Base-by-base conservation (phyloP, 2,888 invertebrate species). In the Drosophila tanythrix region DNA sequence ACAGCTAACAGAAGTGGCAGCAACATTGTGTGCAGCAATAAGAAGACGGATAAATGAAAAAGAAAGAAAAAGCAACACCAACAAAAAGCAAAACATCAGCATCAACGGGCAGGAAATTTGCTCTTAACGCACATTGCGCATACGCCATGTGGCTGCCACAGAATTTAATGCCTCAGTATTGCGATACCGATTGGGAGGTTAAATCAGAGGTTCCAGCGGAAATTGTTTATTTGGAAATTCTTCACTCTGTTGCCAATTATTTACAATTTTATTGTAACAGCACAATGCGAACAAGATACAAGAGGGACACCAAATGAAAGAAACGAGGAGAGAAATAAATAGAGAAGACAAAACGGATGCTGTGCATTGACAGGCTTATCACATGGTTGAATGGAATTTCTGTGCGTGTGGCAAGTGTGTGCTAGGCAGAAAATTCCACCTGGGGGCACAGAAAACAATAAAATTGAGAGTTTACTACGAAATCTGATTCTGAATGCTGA, bases 61-160 rank as follows among this genome's bases (percentile, higher is more conserved):
- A 38, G 15, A 40, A 25, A 52, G 8, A 62, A 36, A 36, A 11
- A 61, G 15, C 36, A n/a, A 66, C 3, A 27, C 43, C 8, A 48
- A 21, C 13, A 10, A 40, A 10, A 10, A 40, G n/a, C n/a, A 33
- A 7, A 57, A 64, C 21, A 58, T 36, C 50, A 60, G 33, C 27
- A 21, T 43, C 53, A 59, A 31, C 35, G 15, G 38, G 56, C 70
- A 63, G 76, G 74, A 77, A 81, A 63, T 52, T 63, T 52, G 46
- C 53, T 56, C 65, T 81, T 62, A 56, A 67, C 53, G 25, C 64
- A 57, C 60, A 77, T 78, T 81, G 59, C 57, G 88, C 77, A 85
- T 88, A 78, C 88, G 83, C 78, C 86, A 73, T 80, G 88, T 78
- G 87, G 68, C 52, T 46, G 69, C 65, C 53, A 35, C 55, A 56